Conservation (phyloP, 2,113 vertebrate species). For the Elachura formosa region DNA sequence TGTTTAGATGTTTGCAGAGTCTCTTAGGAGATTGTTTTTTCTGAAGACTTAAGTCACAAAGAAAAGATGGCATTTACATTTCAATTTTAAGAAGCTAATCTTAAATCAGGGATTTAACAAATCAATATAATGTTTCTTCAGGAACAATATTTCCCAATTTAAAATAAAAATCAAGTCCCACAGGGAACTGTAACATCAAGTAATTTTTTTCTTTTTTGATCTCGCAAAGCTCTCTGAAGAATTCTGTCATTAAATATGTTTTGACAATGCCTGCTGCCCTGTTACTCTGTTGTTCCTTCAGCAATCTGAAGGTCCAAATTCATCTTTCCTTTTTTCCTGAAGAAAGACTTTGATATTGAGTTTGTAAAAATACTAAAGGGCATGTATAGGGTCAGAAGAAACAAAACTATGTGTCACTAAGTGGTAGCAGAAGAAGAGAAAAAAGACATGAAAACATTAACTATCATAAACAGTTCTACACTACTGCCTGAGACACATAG, state of each 20-base stretch:
- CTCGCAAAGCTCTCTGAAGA: background rate
- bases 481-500: background rate
- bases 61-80: background rate
- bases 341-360: background rate
- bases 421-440: background rate
- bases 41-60: background rate
- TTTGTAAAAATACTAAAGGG: background rate
- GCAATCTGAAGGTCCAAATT: background rate
- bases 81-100: background rate
- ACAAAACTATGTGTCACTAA: background rate
- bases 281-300: background rate
- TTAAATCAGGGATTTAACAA: background rate
- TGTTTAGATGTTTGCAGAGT: background rate
- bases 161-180: conserved; percentile 11
- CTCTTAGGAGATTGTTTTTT: background rate
- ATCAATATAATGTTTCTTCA: background rate
- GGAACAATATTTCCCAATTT: background rate
- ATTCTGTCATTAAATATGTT: background rate
- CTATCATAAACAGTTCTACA: background rate
- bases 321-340: background rate
- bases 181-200: background rate
- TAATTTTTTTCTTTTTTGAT: background rate
- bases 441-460: background rate
- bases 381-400: background rate
- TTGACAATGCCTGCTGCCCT: background rate